phyloP scores from a whole-genome alignment of 2,888 invertebrate genomes.

The Macrosoma leucophasiata region DNA sequence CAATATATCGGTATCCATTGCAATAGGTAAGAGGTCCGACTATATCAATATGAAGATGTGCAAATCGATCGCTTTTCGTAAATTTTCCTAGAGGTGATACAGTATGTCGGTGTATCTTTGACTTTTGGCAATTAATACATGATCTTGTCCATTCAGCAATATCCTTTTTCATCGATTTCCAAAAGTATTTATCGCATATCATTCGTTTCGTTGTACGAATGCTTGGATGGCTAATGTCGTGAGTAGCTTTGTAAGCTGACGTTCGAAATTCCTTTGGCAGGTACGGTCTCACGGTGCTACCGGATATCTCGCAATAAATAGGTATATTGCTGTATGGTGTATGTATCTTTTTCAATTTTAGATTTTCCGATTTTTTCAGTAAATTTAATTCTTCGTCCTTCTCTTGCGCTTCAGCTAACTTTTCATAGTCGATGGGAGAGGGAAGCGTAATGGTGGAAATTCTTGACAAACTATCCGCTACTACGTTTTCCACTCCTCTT shows the following conservation, averaged over 20 bases:
- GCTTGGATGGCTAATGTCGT: conserved; percentile 11
- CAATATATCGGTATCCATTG: conserved; percentile 26
- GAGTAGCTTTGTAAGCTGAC: conserved; percentile 6
- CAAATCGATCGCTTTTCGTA: conserved; percentile 12
- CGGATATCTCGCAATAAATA: neutral
- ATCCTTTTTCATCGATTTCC: conserved; percentile 14
- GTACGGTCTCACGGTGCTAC: conserved; percentile 1
- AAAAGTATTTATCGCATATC: conserved; percentile 14
- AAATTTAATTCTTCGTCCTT: conserved; percentile 7
- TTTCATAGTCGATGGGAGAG: conserved; percentile 6
- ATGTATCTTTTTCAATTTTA: neutral
- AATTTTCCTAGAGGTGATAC: no score
- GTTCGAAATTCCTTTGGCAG: conserved; percentile 4
- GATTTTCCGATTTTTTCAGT: conserved; percentile 3
- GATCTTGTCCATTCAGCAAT: conserved; percentile 7
- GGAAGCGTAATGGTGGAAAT: conserved; percentile 5
- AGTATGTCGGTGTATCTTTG: conserved; percentile 10
- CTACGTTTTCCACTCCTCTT: conserved; percentile 7
- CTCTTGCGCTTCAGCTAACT: conserved; percentile 8
- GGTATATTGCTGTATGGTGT: conserved; percentile 2
- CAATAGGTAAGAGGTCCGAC: conserved; percentile 22
- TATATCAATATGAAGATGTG: conserved; percentile 21
- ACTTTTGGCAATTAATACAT: conserved; percentile 8
- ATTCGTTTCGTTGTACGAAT: conserved; percentile 11
- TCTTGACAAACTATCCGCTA: conserved; percentile 10